Conservation (phyloP, 2,888 invertebrate species). For the Brenthis daphne region DNA sequence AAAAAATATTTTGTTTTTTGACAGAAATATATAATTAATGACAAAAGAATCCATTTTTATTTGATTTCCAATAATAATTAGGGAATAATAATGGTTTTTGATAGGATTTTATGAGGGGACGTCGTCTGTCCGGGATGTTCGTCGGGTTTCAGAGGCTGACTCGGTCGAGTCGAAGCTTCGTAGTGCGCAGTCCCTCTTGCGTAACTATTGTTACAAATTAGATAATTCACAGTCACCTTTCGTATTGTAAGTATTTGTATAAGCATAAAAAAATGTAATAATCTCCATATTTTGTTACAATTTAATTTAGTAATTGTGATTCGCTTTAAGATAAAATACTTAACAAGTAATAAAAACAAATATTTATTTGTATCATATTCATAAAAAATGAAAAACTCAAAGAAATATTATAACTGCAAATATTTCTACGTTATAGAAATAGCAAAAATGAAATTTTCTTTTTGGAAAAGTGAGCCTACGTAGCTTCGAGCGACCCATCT, state of each 20-base stretch:
- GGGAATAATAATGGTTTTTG: slow-evolving; percentile 17
- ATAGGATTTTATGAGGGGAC: slow-evolving; percentile 38
- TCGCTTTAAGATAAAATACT: too few species aligned
- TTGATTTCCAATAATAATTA: slow-evolving; percentile 21
- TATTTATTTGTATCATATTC: too few species aligned
- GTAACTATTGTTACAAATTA: slow-evolving; percentile 71
- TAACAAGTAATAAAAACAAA: too few species aligned
- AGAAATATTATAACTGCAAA: not conserved
- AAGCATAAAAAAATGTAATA: not conserved
- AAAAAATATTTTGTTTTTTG: slow-evolving; percentile 57
- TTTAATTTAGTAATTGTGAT: too few species aligned
- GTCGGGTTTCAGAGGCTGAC: slow-evolving; percentile 72
- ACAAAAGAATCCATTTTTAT: slow-evolving; percentile 43
- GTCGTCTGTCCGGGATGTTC: slow-evolving; percentile 63
- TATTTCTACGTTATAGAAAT: not conserved
- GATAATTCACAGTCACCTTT: slow-evolving; percentile 42
- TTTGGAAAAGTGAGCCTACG: slow-evolving; percentile 52
- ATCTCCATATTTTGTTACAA: not conserved
- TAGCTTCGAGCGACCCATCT: slow-evolving; percentile 70
- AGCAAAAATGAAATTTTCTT: slow-evolving; percentile 1
- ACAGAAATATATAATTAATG: slow-evolving; percentile 46
- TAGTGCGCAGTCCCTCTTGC: slow-evolving; percentile 75
- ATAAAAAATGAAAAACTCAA: too few species aligned
- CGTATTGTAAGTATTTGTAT: slow-evolving; percentile 13
- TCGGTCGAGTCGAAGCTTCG: slow-evolving; percentile 70